Evolutionary conservation across 2,888 invertebrate species (phyloP).

Genomic region (Oscheius myriophilus): DNA sequence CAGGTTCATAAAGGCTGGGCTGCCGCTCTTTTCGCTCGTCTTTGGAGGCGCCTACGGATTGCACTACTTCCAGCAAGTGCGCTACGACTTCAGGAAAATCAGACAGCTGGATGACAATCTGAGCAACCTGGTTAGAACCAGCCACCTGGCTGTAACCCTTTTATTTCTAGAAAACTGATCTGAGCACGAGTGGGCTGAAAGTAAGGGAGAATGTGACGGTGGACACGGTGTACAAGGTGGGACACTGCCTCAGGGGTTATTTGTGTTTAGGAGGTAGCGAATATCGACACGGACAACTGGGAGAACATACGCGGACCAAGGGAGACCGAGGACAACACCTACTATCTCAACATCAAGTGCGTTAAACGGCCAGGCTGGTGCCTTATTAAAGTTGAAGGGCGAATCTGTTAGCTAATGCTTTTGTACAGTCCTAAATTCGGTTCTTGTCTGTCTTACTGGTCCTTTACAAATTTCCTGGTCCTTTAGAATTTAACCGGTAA

Average conservation of each 20-base stretch:
- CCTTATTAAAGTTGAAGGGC: too few species aligned
- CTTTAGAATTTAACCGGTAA: too few species aligned
- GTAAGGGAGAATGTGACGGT: slow-evolving; percentile 58
- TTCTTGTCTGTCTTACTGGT: too few species aligned
- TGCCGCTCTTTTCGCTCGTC: slow-evolving; percentile 65
- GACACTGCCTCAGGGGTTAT: background rate
- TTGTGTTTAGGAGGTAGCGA: slow-evolving; percentile 56
- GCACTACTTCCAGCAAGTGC: slow-evolving; percentile 66
- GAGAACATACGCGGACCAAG: slow-evolving; percentile 69
- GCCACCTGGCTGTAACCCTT: background rate
- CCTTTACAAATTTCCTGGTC: too few species aligned
- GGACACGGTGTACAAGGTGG: slow-evolving; percentile 60
- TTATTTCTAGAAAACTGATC: slow-evolving; percentile 44
- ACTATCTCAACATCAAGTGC: slow-evolving; percentile 55
- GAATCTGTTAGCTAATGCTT: too few species aligned
- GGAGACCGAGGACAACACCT: slow-evolving; percentile 61
- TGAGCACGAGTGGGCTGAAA: slow-evolving; percentile 53
- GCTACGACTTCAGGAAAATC: slow-evolving; percentile 62
- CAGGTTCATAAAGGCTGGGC: slow-evolving; percentile 57
- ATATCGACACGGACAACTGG: slow-evolving; percentile 66
- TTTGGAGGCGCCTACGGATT: slow-evolving; percentile 64
- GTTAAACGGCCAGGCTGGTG: too few species aligned
- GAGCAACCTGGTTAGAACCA: slow-evolving; percentile 47
- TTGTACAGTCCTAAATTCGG: too few species aligned
- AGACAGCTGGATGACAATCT: slow-evolving; percentile 56